Conservation (phyloP, 30 jellyfish, hydroid and myxozoan species). For the Turritopsis dohrnii region DNA sequence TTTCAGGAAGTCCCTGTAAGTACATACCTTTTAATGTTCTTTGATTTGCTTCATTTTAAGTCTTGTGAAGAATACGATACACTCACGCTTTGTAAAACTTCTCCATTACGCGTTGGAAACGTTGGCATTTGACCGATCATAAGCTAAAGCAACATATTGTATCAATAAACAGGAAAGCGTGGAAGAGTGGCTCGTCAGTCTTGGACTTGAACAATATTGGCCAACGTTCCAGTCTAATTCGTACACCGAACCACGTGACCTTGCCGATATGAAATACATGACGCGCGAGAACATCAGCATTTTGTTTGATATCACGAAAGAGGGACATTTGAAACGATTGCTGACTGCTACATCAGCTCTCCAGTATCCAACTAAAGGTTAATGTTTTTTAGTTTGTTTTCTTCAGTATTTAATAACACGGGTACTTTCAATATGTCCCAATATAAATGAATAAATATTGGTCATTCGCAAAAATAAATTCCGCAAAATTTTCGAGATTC, state of each 20-base stretch:
- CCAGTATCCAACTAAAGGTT: conserved; percentile 93
- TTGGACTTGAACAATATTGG: conserved; percentile 97
- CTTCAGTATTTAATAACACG: too few relatives aligned
- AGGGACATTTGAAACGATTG: conserved; percentile 74
- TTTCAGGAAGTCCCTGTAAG: conserved; percentile 95
- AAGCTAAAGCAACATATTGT: too few relatives aligned
- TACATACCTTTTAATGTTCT: too few relatives aligned
- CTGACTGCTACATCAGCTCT: conserved; percentile 61
- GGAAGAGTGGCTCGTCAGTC: conserved; percentile 75
- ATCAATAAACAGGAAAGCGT: conserved; percentile 87
- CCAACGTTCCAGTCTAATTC: conserved; percentile 59
- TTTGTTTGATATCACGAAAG: conserved; percentile 63
- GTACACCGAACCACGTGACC: conserved; percentile 90
- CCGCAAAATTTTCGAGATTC: too few relatives aligned
- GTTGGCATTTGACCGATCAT: too few relatives aligned
- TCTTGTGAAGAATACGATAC: too few relatives aligned
- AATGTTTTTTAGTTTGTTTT: not conserved
- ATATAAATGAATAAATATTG: too few relatives aligned
- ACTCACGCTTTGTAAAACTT: too few relatives aligned
- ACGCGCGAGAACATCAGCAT: conserved; percentile 43
- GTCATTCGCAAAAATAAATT: too few relatives aligned
- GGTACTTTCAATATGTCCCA: too few relatives aligned
- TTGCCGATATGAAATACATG: conserved; percentile 88
- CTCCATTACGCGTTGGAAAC: too few relatives aligned
- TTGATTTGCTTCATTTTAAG: too few relatives aligned